Conservation (phyloP, 1,140 invertebrate genomes). For the Aphelinus certus region DNA sequence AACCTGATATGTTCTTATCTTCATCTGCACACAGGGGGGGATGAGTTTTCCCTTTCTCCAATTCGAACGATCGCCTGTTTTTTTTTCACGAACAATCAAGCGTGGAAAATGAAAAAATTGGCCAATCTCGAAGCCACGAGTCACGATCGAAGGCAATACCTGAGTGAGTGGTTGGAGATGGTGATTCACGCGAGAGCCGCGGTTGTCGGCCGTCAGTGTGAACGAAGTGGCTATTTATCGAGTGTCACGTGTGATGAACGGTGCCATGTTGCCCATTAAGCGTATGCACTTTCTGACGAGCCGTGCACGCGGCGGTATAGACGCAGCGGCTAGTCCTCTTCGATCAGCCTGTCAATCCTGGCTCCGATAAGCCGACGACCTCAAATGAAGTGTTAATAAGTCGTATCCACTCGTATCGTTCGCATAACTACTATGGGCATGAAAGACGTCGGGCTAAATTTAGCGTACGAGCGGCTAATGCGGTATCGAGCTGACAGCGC, state of each 20-base stretch:
- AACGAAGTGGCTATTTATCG: slow-evolving; percentile 51
- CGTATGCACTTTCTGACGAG: slow-evolving; percentile 43
- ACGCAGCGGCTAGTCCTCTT: neutral
- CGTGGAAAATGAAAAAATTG: slow-evolving; percentile 4
- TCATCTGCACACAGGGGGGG: no score
- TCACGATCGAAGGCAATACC: neutral
- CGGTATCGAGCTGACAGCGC: neutral
- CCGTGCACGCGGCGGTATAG: neutral
- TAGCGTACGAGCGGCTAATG: neutral
- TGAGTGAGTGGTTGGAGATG: slow-evolving; percentile 1
- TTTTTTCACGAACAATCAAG: neutral
- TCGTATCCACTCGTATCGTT: neutral
- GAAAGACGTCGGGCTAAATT: neutral
- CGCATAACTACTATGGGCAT: neutral
- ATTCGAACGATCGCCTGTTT: no score
- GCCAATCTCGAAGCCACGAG: neutral
- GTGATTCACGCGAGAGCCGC: slow-evolving; percentile 27
- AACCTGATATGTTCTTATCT: no score
- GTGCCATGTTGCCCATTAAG: slow-evolving; percentile 44
- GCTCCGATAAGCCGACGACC: neutral
- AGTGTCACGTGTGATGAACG: slow-evolving; percentile 51
- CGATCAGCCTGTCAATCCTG: neutral
- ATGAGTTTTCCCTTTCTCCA: no score
- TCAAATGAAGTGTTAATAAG: slow-evolving; percentile 26
- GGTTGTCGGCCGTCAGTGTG: neutral